phyloP scores from a whole-genome alignment of 1,140 invertebrate species.

The Bombyx mori region ASM3026992v2 NC_085132.1:967001-967500 shows the following conservation, averaged over 20 bases:
- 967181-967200: conserved; percentile 55
- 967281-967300: conserved; percentile 33
- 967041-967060: conserved; percentile 42
- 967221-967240: conserved; percentile 51
- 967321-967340: conserved; percentile 51
- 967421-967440: conserved; percentile 62
- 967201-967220: conserved; percentile 59
- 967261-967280: conserved; percentile 37
- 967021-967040: conserved; percentile 48
- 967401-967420: conserved; percentile 62
- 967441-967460: conserved; percentile 65
- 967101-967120: conserved; percentile 44
- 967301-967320: conserved; percentile 28
- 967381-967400: conserved; percentile 58
- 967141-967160: conserved; percentile 57
- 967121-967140: conserved; percentile 31
- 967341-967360: conserved; percentile 50
- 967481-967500: conserved; percentile 56
- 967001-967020: conserved; percentile 63
- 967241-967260: conserved; percentile 54
- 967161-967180: conserved; percentile 59
- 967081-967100: conserved; percentile 45
- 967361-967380: conserved; percentile 41
- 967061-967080: conserved; percentile 52
- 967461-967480: conserved; percentile 52